Conservation (phyloP, 2,113 vertebrate species). For the Burhinus bistriatus region DNA sequence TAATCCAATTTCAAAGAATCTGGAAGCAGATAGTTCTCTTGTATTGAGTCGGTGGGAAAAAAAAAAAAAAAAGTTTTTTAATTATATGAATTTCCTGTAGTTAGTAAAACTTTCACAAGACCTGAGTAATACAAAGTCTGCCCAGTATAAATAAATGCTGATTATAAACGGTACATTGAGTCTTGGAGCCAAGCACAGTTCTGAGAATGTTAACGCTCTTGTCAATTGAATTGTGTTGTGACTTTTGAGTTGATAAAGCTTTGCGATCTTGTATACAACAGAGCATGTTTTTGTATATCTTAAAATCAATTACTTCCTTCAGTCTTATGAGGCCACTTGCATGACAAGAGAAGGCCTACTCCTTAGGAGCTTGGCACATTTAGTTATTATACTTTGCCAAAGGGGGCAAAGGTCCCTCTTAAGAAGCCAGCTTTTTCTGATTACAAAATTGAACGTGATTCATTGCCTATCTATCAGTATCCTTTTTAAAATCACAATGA, state of each 20-base stretch:
- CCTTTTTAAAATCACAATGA: conserved; percentile 55
- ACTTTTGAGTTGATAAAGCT: neutral
- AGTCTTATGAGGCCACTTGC: neutral
- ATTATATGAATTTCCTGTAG: neutral
- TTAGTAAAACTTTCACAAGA: neutral
- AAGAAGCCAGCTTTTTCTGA: conserved; percentile 75
- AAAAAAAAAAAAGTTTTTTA: neutral
- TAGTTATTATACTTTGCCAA: conserved; percentile 64
- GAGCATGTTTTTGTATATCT: neutral
- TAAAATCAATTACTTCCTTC: conserved; percentile 39
- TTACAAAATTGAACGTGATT: conserved; percentile 74
- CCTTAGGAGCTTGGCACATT: conserved; percentile 44
- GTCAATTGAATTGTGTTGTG: neutral
- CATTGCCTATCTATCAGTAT: conserved; percentile 59
- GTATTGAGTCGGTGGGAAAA: neutral
- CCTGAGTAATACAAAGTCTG: neutral
- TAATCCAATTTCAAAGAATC: neutral
- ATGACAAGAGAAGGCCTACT: conserved; percentile 53
- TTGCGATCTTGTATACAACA: conserved; percentile 9
- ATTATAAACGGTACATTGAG: neutral
- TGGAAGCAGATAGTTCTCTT: neutral
- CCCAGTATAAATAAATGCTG: neutral
- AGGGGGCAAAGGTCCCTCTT: conserved; percentile 75
- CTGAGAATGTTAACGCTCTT: neutral
- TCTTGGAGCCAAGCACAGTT: neutral